Evolutionary conservation across 2,113 vertebrate genomes (phyloP).

Genomic region (Corvus moneduloides): DNA sequence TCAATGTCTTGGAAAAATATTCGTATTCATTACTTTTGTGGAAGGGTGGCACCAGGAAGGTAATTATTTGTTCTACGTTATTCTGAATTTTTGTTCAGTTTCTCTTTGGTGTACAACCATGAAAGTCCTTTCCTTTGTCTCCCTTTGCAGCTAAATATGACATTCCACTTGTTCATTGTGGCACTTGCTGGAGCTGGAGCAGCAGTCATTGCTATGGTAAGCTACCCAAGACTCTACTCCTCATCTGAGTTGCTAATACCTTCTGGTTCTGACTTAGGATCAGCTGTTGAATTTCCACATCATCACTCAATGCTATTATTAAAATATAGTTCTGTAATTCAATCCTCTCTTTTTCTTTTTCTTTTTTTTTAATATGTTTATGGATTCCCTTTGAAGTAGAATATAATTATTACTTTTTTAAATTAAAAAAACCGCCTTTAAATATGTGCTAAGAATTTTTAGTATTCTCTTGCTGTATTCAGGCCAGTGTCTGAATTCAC

Average conservation of each 20-base stretch:
- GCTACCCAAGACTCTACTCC: not conserved
- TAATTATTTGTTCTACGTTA: not conserved
- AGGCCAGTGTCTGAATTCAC: not conserved
- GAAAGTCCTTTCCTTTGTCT: not conserved
- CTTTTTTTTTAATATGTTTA: not conserved
- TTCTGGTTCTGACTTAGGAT: not conserved
- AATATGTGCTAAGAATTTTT: not conserved
- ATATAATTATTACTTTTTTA: not conserved
- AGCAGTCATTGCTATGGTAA: slow-evolving; percentile 97
- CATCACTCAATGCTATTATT: not conserved
- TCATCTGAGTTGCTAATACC: not conserved
- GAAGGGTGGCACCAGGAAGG: not conserved
- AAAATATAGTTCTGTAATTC: not conserved
- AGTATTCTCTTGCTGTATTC: not conserved
- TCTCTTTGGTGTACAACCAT: not conserved
- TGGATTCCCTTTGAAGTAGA: not conserved
- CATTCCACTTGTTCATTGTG: slow-evolving; percentile 97
- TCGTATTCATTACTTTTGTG: not conserved
- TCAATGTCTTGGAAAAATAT: not conserved
- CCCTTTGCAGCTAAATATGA: slow-evolving; percentile 90
- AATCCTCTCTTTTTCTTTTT: not conserved
- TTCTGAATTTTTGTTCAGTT: not conserved
- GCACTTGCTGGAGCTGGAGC: slow-evolving; percentile 96
- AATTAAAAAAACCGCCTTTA: not conserved
- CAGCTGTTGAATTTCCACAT: not conserved